Conservation (phyloP, 37 sponge, comb jelly and placozoan species). For the Crambe crambe region DNA sequence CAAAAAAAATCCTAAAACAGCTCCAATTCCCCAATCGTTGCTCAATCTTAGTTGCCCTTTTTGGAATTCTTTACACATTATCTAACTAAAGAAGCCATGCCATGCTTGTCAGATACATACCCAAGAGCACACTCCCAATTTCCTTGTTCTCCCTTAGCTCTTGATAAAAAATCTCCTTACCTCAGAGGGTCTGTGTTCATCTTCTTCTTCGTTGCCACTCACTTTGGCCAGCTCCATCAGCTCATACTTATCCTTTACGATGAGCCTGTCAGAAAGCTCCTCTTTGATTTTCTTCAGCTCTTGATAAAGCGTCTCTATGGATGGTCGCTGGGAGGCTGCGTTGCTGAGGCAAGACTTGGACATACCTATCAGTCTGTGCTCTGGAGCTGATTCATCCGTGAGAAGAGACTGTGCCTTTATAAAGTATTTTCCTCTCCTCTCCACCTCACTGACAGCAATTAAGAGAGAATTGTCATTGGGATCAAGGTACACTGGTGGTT, state of each 20-base stretch:
- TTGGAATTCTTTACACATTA: too few relatives aligned
- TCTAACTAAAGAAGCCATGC: too few relatives aligned
- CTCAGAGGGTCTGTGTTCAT: too few relatives aligned
- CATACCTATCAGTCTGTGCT: conserved; percentile 1
- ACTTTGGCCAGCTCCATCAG: conserved; percentile 12
- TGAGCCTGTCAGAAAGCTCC: not conserved
- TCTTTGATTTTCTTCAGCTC: not conserved
- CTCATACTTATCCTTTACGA: conserved; percentile 35
- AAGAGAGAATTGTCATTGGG: not conserved
- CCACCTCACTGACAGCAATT: conserved; percentile 35
- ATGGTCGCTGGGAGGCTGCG: conserved; percentile 22
- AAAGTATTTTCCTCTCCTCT: conserved; percentile 38
- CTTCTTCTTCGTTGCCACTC: too few relatives aligned
- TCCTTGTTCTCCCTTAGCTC: too few relatives aligned
- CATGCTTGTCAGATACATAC: too few relatives aligned
- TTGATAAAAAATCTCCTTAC: too few relatives aligned
- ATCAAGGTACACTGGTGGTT: not conserved
- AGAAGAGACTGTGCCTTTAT: conserved; percentile 10
- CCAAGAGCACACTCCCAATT: too few relatives aligned
- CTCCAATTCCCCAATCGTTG: too few relatives aligned
- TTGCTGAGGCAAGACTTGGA: conserved; percentile 27
- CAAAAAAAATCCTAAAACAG: too few relatives aligned
- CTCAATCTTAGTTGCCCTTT: too few relatives aligned
- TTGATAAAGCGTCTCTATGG: not conserved
- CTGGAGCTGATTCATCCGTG: not conserved